Percentiles rank a stretch among this genome's conserved stretches.
These are phyloP conservation scores for Drosophila austrosaltans DNA, from an alignment of 2,888 invertebrate genomes.

Conservation along the genomic window DNA sequence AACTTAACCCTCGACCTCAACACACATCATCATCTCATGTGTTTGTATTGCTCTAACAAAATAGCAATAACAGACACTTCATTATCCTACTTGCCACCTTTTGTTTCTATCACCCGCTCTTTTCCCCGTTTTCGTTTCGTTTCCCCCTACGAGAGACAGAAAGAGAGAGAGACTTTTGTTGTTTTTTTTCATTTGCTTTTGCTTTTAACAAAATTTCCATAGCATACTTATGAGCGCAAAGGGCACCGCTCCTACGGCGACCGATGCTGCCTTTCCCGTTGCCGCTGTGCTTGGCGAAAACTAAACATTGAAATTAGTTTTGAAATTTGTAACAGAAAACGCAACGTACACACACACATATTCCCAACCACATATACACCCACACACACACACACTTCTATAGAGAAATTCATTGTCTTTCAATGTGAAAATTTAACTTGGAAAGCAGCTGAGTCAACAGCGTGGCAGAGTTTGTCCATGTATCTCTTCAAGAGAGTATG, in stretches of 20 bases:
- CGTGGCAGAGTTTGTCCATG: not conserved
- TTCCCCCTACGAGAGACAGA: no score
- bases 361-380: conserved; percentile 2
- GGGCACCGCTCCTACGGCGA: not conserved
- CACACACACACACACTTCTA: not conserved
- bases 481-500: conserved; percentile 8
- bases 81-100: conserved; percentile 34
- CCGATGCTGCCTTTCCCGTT: conserved; percentile 2
- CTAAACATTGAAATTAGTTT: conserved; percentile 61
- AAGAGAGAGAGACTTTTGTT: no score
- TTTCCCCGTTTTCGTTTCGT: not conserved
- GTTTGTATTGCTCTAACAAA: conserved; percentile 28
- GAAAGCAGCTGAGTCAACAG: conserved; percentile 56
- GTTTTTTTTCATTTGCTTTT: not conserved
- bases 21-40: conserved; percentile 5
- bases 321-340: conserved; percentile 42
- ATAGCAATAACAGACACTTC: conserved; percentile 31
- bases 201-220: conserved; percentile 29
- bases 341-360: conserved; percentile 10
- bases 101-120: not conserved
- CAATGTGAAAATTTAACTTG: conserved; percentile 51
- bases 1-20: not conserved
- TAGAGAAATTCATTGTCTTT: conserved; percentile 9
- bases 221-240: conserved; percentile 21
- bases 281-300: conserved; percentile 30